These are phyloP conservation scores for Chrysotoxum bicinctum DNA, from an alignment of 2,888 invertebrate genomes.

Conservation along the genomic window DNA sequence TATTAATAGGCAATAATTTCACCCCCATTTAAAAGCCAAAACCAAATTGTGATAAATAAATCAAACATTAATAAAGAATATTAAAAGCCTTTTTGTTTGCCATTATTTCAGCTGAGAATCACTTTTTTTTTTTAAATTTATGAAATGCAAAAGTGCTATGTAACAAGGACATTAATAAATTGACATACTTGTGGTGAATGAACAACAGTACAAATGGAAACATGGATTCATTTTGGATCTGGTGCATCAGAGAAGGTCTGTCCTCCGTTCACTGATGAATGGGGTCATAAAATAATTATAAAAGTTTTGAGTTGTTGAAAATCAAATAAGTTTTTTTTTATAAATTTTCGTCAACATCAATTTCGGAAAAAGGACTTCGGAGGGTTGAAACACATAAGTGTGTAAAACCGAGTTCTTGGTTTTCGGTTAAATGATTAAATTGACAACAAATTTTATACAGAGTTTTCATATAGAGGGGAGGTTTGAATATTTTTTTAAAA, in stretches of 20 bases:
- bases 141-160: slow-evolving; percentile 46
- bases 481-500: too few relatives aligned
- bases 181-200: slow-evolving; percentile 55
- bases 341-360: too few relatives aligned
- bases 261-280: not conserved
- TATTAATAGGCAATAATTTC: slow-evolving; percentile 24
- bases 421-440: too few relatives aligned
- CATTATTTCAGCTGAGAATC: not conserved
- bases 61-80: slow-evolving; percentile 48
- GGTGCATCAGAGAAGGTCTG: not conserved
- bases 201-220: too few relatives aligned
- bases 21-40: not conserved
- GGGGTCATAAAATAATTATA: slow-evolving; percentile 24
- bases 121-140: not conserved
- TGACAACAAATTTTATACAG: too few relatives aligned
- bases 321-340: too few relatives aligned
- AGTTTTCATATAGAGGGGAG: too few relatives aligned
- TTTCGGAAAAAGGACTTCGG: too few relatives aligned
- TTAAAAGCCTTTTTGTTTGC: slow-evolving; percentile 34
- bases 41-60: slow-evolving; percentile 49
- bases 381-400: too few relatives aligned
- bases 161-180: slow-evolving; percentile 58
- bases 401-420: too few relatives aligned
- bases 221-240: slow-evolving; percentile 24
- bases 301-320: too few relatives aligned